These are phyloP conservation scores for Phoenicopterus ruber DNA, from an alignment of 2,113 vertebrate species.

Conservation along the genomic window DNA sequence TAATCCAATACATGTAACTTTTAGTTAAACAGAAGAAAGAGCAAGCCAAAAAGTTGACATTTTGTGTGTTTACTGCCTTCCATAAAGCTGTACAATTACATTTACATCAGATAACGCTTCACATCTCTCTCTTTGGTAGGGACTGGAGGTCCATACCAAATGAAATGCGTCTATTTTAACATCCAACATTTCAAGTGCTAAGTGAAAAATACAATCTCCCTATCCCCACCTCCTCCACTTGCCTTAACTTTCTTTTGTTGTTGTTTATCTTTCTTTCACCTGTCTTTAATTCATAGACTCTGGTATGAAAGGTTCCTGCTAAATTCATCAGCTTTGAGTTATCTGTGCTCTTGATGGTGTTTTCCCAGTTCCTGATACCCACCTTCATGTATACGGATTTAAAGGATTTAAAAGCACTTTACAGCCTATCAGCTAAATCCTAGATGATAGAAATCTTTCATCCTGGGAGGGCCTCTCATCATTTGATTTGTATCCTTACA, in stretches of 20 bases:
- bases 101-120: neutral
- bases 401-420: neutral
- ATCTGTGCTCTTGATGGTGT: neutral
- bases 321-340: neutral
- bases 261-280: neutral
- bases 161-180: constrained; percentile 23
- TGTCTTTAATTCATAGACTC: neutral
- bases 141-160: neutral
- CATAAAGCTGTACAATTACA: constrained; percentile 21
- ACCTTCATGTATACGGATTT: neutral
- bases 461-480: neutral
- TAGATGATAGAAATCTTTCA: neutral
- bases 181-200: neutral
- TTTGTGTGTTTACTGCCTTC: constrained; percentile 5
- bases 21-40: constrained; percentile 55
- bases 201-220: neutral
- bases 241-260: neutral
- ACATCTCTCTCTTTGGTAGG: neutral
- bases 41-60: constrained; percentile 2
- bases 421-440: neutral
- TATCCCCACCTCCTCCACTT: neutral
- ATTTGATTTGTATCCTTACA: neutral
- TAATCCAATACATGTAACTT: constrained; percentile 50
- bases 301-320: neutral
- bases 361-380: neutral